A percentile compares a stretch with the other conserved stretches of the same genome.
Evolutionary conservation across 2,113 vertebrate genomes (phyloP).

Genomic region (Sarotherodon lohbergeri): DNA sequence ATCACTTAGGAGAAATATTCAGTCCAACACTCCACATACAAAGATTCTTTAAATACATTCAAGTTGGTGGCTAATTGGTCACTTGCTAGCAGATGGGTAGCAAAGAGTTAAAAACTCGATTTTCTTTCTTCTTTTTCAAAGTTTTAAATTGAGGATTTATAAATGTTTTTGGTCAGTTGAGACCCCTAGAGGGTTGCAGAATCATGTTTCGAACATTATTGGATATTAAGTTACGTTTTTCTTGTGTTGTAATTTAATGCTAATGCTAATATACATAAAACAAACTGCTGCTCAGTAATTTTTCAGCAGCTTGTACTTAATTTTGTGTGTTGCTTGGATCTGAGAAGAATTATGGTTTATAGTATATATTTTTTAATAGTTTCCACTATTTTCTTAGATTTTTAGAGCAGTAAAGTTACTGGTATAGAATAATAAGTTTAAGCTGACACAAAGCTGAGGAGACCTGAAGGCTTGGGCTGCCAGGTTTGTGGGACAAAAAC

Average conservation of each 20-base stretch:
- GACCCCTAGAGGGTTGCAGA: neutral
- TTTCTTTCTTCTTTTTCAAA: neutral
- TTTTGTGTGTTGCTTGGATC: neutral
- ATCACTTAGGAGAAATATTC: neutral
- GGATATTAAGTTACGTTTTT: neutral
- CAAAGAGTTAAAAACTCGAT: neutral
- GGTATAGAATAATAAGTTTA: neutral
- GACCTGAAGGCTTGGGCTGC: neutral
- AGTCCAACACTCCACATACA: neutral
- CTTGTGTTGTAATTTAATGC: neutral
- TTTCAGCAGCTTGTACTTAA: neutral
- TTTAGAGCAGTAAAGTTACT: neutral
- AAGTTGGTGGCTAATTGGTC: neutral
- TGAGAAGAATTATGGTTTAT: neutral
- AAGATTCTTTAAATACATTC: neutral
- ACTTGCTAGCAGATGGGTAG: neutral
- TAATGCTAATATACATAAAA: neutral
- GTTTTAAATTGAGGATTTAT: neutral
- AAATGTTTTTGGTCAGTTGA: neutral
- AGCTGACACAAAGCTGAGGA: neutral
- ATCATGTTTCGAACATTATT: neutral
- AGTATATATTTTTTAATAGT: neutral
- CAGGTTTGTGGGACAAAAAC: neutral
- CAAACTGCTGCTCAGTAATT: neutral
- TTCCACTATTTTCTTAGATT: neutral